Evolutionary conservation across 2,113 vertebrate genomes (phyloP).

Genomic region (Apteryx mantelli): DNA sequence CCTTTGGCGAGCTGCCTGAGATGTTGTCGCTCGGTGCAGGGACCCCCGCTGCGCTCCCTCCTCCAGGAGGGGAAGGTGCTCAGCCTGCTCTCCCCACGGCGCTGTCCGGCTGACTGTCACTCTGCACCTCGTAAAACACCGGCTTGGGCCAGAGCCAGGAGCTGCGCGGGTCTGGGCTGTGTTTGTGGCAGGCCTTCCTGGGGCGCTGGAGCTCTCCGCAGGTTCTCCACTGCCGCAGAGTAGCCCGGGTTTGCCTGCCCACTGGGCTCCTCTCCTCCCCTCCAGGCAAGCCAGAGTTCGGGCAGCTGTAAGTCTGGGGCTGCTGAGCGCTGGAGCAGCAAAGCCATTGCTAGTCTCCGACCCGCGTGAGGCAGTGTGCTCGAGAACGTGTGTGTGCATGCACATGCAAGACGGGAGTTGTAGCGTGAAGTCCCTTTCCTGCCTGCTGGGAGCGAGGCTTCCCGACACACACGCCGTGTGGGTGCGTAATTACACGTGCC

Average conservation of each 20-base stretch:
- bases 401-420: not conserved
- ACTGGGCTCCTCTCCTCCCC: not conserved
- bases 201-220: not conserved
- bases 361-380: rapidly evolving
- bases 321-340: not conserved
- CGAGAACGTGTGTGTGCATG: not conserved
- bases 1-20: not conserved
- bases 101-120: not conserved
- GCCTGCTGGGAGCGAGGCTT: not conserved
- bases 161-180: not conserved
- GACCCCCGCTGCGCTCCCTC: not conserved
- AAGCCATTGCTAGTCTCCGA: rapidly evolving
- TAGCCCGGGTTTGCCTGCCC: not conserved
- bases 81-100: not conserved
- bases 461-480: rapidly evolving
- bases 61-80: not conserved
- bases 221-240: not conserved
- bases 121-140: not conserved
- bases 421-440: not conserved
- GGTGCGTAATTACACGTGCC: rapidly evolving
- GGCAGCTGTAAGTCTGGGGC: too few species aligned
- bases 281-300: not conserved
- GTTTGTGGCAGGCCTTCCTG: not conserved
- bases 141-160: too few species aligned
- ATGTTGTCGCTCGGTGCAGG: not conserved